Evolutionary conservation across 1,140 invertebrate genomes (phyloP), one percentile per base, ranked within the genome.

Genomic region (Brachystomella parvula): DNA sequence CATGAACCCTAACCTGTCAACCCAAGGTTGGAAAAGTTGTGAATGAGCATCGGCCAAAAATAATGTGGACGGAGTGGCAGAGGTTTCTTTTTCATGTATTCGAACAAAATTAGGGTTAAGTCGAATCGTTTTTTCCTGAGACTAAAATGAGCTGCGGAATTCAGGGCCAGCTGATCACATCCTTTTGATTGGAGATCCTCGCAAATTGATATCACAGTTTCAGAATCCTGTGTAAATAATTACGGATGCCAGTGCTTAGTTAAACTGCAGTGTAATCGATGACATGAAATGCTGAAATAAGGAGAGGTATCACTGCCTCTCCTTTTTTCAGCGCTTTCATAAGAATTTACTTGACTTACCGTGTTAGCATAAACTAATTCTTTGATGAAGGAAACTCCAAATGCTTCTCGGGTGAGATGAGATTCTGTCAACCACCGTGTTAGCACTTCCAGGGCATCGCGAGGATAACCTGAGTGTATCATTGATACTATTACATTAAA

Each of bases 1-100:
- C 6, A 30, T n/a, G n/a, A 44, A 6, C 30, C 2, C 29, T 29
- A 31, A 63, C 61, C 66, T n/a, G 32, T 33, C 29, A 64, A 3
- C 24, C 63, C 60, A 19, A 53, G 17, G 9, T 64, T 31, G 19
- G 61, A 57, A 30, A 39, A 35, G 17, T 61, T 29, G 19, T 32
- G 12, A 19, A 65, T 61, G 2, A 69, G 28, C 2, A 62, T 29
- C 1, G 67, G 67, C 12, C 59, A 32, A 21, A 69, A 69, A 47
- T 56, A 69, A 32, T 69, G 67, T 0, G 67, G 63, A 9, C 67
- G 47, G 53, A 69, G 21, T 21, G 58, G 57, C 17, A 69, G 15
- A 2, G 47, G 21, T 1, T 15, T 21, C 26, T 35, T 28, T 31
- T 33, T 19, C 60, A 69, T 65, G 24, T 47, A 24, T 53, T 69